Evolutionary conservation across 2,888 invertebrate species (phyloP).

Genomic region (Coelopa pilipes): DNA sequence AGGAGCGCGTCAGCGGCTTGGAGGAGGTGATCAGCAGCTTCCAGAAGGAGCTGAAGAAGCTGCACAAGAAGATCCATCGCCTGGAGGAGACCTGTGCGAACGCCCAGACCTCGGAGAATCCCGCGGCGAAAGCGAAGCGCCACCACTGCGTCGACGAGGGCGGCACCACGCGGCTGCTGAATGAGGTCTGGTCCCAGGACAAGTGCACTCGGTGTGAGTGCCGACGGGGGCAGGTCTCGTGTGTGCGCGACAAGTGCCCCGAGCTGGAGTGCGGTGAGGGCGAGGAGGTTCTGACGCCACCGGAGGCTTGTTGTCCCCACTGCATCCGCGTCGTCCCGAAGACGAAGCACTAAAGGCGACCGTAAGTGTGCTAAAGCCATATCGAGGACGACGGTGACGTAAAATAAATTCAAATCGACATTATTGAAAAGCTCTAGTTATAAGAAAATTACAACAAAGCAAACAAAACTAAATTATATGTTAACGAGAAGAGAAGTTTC

Average conservation of each 20-base stretch:
- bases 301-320: constrained; percentile 67
- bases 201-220: constrained; percentile 69
- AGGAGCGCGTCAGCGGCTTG: constrained; percentile 69
- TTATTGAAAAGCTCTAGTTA: background rate
- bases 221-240: constrained; percentile 67
- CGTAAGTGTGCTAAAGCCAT: background rate
- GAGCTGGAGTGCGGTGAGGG: constrained; percentile 60
- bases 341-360: background rate
- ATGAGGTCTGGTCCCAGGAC: constrained; percentile 68
- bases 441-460: background rate
- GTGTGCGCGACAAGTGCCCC: constrained; percentile 66
- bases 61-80: constrained; percentile 68
- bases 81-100: constrained; percentile 61
- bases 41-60: constrained; percentile 69
- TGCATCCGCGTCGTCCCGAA: constrained; percentile 51
- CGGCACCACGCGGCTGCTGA: constrained; percentile 65
- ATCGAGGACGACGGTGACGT: background rate
- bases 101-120: background rate
- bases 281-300: constrained; percentile 59
- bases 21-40: constrained; percentile 69
- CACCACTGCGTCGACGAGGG: constrained; percentile 65
- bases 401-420: background rate
- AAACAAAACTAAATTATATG: background rate
- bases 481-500: background rate
- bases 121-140: constrained; percentile 52